Conservation (phyloP, 2,888 invertebrate genomes). For the Andrena hattorfiana region DNA sequence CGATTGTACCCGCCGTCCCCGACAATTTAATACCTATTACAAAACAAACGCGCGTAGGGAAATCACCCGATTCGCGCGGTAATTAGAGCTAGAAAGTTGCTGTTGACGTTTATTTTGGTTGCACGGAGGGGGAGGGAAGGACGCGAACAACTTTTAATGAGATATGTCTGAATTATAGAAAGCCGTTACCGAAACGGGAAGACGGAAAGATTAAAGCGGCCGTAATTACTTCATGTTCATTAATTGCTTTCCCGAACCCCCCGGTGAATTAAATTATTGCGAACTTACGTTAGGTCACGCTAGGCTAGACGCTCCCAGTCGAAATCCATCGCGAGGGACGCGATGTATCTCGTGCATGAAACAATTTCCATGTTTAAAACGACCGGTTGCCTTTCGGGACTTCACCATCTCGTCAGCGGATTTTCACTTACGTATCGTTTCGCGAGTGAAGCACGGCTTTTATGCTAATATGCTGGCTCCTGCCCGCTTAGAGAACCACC, state of each 20-base stretch:
- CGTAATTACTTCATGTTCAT: slow-evolving; percentile 65
- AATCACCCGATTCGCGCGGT: slow-evolving; percentile 61
- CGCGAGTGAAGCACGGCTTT: not conserved
- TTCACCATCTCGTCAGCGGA: not conserved
- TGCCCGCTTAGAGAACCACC: not conserved
- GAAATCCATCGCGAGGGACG: slow-evolving; percentile 25
- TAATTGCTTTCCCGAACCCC: slow-evolving; percentile 63
- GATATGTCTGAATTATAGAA: slow-evolving; percentile 68
- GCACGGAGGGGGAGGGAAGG: slow-evolving; percentile 7
- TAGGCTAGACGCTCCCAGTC: slow-evolving; percentile 20
- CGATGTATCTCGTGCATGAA: slow-evolving; percentile 7
- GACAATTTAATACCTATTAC: slow-evolving; percentile 47
- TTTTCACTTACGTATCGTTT: slow-evolving; percentile 27
- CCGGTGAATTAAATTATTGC: slow-evolving; percentile 60
- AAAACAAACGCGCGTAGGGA: slow-evolving; percentile 54
- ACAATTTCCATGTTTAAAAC: slow-evolving; percentile 37
- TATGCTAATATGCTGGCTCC: not conserved
- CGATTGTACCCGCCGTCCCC: slow-evolving; percentile 25
- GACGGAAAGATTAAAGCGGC: slow-evolving; percentile 65
- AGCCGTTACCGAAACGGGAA: slow-evolving; percentile 63
- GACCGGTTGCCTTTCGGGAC: not conserved
- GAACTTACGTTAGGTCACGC: slow-evolving; percentile 46
- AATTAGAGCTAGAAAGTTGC: slow-evolving; percentile 62
- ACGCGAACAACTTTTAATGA: slow-evolving; percentile 66
- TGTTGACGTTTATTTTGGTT: slow-evolving; percentile 64